These are phyloP conservation scores for Prinia subflava DNA, from an alignment of 2,113 vertebrate genomes.

Conservation along the genomic window DNA sequence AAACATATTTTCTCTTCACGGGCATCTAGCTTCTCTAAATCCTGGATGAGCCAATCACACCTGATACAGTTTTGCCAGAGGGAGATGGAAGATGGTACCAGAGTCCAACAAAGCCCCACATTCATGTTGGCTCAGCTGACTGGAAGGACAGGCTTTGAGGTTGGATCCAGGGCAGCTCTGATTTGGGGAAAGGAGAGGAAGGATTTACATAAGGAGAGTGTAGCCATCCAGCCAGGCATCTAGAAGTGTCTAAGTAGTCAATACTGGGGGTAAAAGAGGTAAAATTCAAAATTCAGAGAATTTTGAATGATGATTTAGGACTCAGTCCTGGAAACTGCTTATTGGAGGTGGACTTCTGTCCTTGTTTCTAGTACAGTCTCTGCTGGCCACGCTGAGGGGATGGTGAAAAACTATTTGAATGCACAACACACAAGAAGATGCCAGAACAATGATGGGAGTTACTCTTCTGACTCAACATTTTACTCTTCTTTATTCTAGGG, in stretches of 20 bases:
- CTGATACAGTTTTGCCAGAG: neutral
- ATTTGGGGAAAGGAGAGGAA: neutral
- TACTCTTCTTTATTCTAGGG: neutral
- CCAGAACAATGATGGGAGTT: constrained; percentile 2
- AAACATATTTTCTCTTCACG: constrained; percentile 9
- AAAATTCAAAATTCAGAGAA: neutral
- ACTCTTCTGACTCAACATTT: neutral
- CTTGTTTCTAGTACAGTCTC: neutral
- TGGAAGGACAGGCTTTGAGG: neutral
- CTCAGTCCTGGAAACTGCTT: neutral
- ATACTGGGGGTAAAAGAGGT: neutral
- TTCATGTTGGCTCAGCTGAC: neutral
- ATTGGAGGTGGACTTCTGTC: neutral
- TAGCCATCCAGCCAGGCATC: neutral
- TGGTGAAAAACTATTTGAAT: neutral
- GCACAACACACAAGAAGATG: neutral
- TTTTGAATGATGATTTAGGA: neutral
- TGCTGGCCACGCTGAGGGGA: neutral
- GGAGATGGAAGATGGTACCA: neutral
- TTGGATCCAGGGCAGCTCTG: neutral
- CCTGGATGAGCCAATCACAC: neutral
- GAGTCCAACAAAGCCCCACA: rapidly evolving
- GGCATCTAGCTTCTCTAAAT: constrained; percentile 39
- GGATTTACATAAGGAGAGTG: neutral
- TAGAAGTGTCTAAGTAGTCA: neutral